These are phyloP conservation scores for Silvanus unidentatus DNA, from an alignment of 2,888 invertebrate species.

Conservation along the genomic window DNA sequence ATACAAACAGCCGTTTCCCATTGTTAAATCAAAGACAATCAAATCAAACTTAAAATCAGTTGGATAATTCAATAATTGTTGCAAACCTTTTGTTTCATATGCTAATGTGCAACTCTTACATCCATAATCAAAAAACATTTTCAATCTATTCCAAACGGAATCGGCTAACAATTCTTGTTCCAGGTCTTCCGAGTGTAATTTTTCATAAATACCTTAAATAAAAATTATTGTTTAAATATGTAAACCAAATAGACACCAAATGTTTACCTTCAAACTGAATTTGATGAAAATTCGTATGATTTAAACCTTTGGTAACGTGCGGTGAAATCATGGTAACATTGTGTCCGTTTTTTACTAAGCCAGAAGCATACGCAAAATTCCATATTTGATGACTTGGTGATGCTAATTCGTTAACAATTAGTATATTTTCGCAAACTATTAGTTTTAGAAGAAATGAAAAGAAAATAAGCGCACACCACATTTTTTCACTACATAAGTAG, in stretches of 20 bases:
- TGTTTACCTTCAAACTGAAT: constrained; percentile 18
- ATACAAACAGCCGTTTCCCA: constrained; percentile 24
- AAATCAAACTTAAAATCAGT: constrained; percentile 33
- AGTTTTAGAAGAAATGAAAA: background rate
- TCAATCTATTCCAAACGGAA: background rate
- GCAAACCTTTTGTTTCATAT: constrained; percentile 22
- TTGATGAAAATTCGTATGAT: constrained; percentile 9
- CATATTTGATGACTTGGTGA: constrained; percentile 21
- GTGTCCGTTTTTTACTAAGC: constrained; percentile 15
- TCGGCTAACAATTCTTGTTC: no score
- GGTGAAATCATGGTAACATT: constrained; percentile 18
- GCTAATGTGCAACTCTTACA: background rate
- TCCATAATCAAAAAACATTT: background rate
- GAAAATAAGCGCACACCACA: background rate
- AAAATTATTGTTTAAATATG: background rate
- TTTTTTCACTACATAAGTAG: background rate
- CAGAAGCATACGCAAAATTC: constrained; percentile 15
- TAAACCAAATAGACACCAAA: no score
- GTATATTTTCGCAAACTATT: constrained; percentile 15
- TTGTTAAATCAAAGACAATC: constrained; percentile 30
- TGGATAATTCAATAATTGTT: constrained; percentile 28
- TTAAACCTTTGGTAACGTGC: constrained; percentile 10
- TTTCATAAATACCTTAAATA: background rate
- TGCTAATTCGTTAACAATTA: constrained; percentile 12
- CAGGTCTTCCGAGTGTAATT: background rate